Evolutionary conservation across 2,797 vertebrate species (phyloP).

Genomic region (Phylloscopus collybita): DNA sequence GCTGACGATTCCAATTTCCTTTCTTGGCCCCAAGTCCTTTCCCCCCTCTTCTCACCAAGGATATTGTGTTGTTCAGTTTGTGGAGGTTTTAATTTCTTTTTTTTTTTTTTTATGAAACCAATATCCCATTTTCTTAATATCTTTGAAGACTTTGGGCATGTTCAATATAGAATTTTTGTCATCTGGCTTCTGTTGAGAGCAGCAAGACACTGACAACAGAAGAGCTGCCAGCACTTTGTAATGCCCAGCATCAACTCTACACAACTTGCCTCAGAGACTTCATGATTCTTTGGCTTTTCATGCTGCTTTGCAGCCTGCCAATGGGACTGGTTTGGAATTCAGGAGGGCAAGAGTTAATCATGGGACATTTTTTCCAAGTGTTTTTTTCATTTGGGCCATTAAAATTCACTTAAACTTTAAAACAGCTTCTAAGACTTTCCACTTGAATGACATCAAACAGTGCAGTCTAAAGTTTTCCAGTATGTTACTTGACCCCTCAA

Average conservation of each 20-base stretch:
- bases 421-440: conserved; percentile 56
- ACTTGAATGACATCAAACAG: conserved; percentile 52
- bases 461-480: conserved; percentile 51
- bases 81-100: background rate
- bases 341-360: conserved; percentile 15
- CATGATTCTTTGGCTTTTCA: background rate
- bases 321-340: background rate
- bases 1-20: background rate
- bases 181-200: background rate
- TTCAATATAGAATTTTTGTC: background rate
- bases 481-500: conserved; percentile 31
- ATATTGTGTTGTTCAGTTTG: fast-evolving
- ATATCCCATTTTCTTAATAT: background rate
- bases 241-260: background rate
- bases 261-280: background rate
- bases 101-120: background rate
- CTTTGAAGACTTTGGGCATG: background rate
- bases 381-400: conserved; percentile 45
- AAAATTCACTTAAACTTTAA: conserved; percentile 61
- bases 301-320: background rate
- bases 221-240: background rate
- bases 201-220: background rate
- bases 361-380: background rate
- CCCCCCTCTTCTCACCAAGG: background rate
- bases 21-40: background rate